Conservation (phyloP, 2,888 invertebrate genomes). For the Acleris emargana region DNA sequence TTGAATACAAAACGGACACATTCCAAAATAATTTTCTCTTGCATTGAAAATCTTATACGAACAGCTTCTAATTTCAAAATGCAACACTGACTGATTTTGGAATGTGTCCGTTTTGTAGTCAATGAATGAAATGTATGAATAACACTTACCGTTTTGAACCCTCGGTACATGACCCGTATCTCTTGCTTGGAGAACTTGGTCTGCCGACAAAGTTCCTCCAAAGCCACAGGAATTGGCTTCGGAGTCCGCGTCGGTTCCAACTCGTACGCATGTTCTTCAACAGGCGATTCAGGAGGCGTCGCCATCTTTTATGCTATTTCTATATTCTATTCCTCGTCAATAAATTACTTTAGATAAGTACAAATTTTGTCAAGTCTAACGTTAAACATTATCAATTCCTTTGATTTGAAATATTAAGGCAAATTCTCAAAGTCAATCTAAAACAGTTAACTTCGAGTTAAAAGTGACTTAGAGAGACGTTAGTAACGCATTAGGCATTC, state of each 20-base stretch:
- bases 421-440: slow-evolving; percentile 1
- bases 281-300: slow-evolving; percentile 93
- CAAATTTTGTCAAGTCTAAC: too few species aligned
- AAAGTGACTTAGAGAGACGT: slow-evolving; percentile 15
- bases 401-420: not conserved
- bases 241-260: slow-evolving; percentile 91
- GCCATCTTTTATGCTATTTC: slow-evolving; percentile 83
- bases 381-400: too few species aligned
- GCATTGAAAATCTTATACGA: too few species aligned
- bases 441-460: slow-evolving; percentile 8
- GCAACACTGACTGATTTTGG: too few species aligned
- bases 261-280: slow-evolving; percentile 94
- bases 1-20: too few species aligned
- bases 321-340: not conserved
- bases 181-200: slow-evolving; percentile 98
- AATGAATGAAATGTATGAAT: too few species aligned
- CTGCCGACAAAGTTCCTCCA: slow-evolving; percentile 95
- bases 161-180: slow-evolving; percentile 98
- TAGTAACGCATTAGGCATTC: slow-evolving; percentile 24
- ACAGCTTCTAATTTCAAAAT: too few species aligned
- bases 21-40: too few species aligned
- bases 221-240: slow-evolving; percentile 92
- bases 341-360: too few species aligned
- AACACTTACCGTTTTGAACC: slow-evolving; percentile 94
- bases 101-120: too few species aligned